A percentile compares a stretch with the other conserved stretches of the same genome.
phyloP scores from a whole-genome alignment of 1,140 invertebrate species.

The Dinoponera quadriceps region DNA sequence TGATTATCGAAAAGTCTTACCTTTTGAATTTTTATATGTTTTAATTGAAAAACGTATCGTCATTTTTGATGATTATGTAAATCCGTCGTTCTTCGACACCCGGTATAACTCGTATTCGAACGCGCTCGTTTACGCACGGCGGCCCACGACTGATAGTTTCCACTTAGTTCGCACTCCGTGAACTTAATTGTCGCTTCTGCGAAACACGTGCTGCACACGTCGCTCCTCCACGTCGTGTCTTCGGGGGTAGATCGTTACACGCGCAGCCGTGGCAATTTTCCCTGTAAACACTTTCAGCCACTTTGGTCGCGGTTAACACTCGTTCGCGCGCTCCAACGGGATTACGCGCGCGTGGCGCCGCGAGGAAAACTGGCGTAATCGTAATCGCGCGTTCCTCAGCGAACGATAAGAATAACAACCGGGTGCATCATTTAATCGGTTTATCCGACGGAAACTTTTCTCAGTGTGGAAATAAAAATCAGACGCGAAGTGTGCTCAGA shows the following conservation, averaged over 20 bases:
- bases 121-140: conserved; percentile 62
- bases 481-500: no score
- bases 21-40: background rate
- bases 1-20: background rate
- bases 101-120: background rate
- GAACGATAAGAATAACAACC: no score
- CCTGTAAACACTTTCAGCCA: conserved; percentile 35
- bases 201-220: conserved; percentile 56
- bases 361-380: background rate
- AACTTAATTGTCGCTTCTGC: conserved; percentile 76
- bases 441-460: no score
- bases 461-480: no score
- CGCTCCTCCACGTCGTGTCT: background rate
- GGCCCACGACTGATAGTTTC: conserved; percentile 69
- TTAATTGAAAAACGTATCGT: background rate
- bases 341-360: background rate
- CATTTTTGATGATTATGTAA: background rate
- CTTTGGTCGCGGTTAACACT: conserved; percentile 19
- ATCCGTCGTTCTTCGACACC: background rate
- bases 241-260: conserved; percentile 35
- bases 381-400: conserved; percentile 7
- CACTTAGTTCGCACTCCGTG: conserved; percentile 72
- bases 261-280: conserved; percentile 35
- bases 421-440: no score
- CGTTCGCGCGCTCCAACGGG: background rate